Evolutionary conservation across 2,888 invertebrate genomes (phyloP).

Genomic region (Agriopis marginaria): DNA sequence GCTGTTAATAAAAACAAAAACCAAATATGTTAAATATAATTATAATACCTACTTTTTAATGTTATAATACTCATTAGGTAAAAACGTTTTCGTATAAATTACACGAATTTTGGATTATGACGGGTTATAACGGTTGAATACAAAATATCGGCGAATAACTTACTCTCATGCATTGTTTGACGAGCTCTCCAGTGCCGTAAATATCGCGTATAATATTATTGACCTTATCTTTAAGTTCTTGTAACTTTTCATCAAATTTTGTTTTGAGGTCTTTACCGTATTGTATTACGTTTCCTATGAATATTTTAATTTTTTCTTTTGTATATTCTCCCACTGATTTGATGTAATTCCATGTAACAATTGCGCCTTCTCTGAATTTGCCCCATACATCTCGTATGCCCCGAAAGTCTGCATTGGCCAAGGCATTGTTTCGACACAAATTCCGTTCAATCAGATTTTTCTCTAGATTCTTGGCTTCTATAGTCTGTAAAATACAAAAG

Average conservation of each 20-base stretch:
- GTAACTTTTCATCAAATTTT: conserved; percentile 49
- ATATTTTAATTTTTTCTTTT: conserved; percentile 52
- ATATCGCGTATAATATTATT: conserved; percentile 49
- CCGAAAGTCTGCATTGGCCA: conserved; percentile 36
- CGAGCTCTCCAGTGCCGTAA: conserved; percentile 48
- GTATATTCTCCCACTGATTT: conserved; percentile 55
- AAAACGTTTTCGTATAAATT: neutral
- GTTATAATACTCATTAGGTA: no score
- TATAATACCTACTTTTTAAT: no score
- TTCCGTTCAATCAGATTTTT: conserved; percentile 14
- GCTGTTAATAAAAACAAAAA: conserved; percentile 49
- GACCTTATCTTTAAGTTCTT: conserved; percentile 49
- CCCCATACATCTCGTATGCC: conserved; percentile 53
- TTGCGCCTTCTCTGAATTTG: conserved; percentile 54
- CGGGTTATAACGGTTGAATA: neutral
- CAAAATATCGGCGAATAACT: conserved; percentile 26
- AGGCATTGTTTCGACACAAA: conserved; percentile 21
- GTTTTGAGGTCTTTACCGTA: conserved; percentile 49
- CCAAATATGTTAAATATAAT: no score
- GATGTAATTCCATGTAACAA: conserved; percentile 56
- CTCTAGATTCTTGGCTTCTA: conserved; percentile 32
- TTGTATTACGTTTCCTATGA: conserved; percentile 52
- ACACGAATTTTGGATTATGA: neutral
- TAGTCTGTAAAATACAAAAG: conserved; percentile 30
- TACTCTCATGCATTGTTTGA: conserved; percentile 61